phyloP scores from a whole-genome alignment of 2,888 invertebrate species.

The Ormyrus rosae region DNA sequence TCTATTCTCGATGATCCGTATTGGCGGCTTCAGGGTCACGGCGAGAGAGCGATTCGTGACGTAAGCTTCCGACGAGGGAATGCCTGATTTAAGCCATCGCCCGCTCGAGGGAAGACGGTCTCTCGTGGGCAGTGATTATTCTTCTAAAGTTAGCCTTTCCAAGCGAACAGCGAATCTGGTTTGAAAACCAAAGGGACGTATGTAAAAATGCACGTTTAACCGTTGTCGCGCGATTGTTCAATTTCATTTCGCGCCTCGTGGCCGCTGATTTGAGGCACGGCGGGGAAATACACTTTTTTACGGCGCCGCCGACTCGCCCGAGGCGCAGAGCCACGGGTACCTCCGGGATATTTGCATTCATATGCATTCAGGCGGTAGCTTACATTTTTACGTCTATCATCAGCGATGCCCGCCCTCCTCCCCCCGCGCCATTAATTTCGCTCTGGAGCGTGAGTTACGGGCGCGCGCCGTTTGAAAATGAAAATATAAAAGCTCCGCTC shows the following conservation, averaged over 20 bases:
- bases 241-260: no score
- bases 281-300: constrained; percentile 32
- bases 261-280: no score
- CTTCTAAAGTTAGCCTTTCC: not conserved
- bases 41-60: not conserved
- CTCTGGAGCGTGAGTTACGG: constrained; percentile 43
- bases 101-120: no score
- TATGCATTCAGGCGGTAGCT: constrained; percentile 2
- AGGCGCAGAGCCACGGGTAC: not conserved
- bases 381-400: constrained; percentile 48
- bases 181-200: no score
- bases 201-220: no score
- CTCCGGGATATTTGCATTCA: constrained; percentile 38
- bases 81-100: no score
- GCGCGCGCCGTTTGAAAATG: constrained; percentile 38
- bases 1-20: constrained; percentile 26
- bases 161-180: not conserved
- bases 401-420: not conserved
- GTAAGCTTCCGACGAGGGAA: no score
- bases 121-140: no score
- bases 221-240: no score
- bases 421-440: constrained; percentile 41
- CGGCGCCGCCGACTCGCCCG: not conserved
- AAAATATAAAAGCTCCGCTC: constrained; percentile 44
- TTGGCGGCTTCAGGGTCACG: not conserved